Conservation (phyloP, 2,888 invertebrate genomes). For the Altica lythri region DNA sequence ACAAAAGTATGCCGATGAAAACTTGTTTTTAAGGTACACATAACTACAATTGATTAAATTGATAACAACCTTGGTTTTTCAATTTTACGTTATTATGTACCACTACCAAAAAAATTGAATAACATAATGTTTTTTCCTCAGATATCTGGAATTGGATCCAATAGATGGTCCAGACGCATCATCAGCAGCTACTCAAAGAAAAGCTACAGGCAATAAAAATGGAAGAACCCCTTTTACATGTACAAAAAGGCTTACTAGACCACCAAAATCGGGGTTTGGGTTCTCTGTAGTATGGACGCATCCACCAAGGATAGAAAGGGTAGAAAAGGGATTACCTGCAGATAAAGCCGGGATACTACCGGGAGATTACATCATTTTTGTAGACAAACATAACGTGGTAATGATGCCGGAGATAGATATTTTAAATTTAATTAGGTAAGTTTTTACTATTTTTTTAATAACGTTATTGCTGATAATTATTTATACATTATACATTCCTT, state of each 20-base stretch:
- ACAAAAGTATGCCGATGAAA: constrained; percentile 73
- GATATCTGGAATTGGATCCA: constrained; percentile 80
- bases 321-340: constrained; percentile 80
- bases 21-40: constrained; percentile 64
- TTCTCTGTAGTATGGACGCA: constrained; percentile 90
- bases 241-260: constrained; percentile 65
- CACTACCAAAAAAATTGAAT: too few relatives aligned
- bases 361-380: constrained; percentile 87
- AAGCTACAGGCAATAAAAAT: constrained; percentile 60
- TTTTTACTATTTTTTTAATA: too few relatives aligned
- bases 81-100: background rate
- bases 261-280: constrained; percentile 68
- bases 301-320: constrained; percentile 83
- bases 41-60: too few relatives aligned
- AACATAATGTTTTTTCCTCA: constrained; percentile 4
- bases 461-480: too few relatives aligned
- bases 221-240: constrained; percentile 82
- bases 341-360: constrained; percentile 82
- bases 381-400: constrained; percentile 85
- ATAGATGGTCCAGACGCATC: constrained; percentile 68
- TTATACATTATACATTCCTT: too few relatives aligned
- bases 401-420: constrained; percentile 78
- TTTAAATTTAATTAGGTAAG: constrained; percentile 62
- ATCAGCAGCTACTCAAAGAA: constrained; percentile 60
- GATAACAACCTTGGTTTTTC: background rate